Percentiles rank a stretch among this genome's conserved stretches.
Conservation (phyloP, 1,140 invertebrate genomes). For the Bursaphelenchus mucronatus region DNA sequence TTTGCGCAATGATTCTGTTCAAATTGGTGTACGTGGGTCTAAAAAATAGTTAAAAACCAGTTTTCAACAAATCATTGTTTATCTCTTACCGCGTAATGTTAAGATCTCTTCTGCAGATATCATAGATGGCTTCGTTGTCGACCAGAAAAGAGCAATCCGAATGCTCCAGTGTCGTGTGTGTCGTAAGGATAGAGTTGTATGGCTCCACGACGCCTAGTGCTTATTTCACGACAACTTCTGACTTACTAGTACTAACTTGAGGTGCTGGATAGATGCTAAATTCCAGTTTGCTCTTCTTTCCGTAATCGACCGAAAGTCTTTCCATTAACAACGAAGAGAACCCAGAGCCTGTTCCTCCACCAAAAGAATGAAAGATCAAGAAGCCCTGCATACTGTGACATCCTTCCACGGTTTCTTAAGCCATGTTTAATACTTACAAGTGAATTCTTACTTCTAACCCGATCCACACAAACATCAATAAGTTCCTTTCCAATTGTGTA, state of each 20-base stretch:
- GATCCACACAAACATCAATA: slow-evolving; percentile 61
- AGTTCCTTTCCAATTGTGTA: slow-evolving; percentile 81
- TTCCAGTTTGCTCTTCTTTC: slow-evolving; percentile 81
- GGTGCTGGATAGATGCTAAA: slow-evolving; percentile 84
- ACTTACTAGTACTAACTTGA: slow-evolving; percentile 67
- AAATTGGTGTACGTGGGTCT: slow-evolving; percentile 74
- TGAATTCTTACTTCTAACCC: slow-evolving; percentile 23
- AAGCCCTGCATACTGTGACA: slow-evolving; percentile 74
- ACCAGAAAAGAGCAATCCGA: slow-evolving; percentile 63
- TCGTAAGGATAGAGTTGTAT: slow-evolving; percentile 41
- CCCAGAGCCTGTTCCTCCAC: slow-evolving; percentile 81
- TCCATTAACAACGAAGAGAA: slow-evolving; percentile 83
- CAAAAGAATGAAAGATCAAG: slow-evolving; percentile 83
- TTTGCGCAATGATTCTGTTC: slow-evolving; percentile 70
- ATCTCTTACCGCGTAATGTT: slow-evolving; percentile 61
- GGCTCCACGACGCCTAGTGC: slow-evolving; percentile 12
- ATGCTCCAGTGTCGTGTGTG: slow-evolving; percentile 51
- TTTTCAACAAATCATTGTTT: slow-evolving; percentile 10
- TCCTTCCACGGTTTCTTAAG: slow-evolving; percentile 46
- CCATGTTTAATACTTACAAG: background rate
- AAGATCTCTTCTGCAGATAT: slow-evolving; percentile 79
- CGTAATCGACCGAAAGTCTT: slow-evolving; percentile 78
- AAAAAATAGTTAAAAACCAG: slow-evolving; percentile 14
- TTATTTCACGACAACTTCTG: slow-evolving; percentile 20
- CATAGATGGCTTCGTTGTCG: slow-evolving; percentile 82